Evolutionary conservation across 2,888 invertebrate species (phyloP).

Genomic region (Drosophila percnosoma): DNA sequence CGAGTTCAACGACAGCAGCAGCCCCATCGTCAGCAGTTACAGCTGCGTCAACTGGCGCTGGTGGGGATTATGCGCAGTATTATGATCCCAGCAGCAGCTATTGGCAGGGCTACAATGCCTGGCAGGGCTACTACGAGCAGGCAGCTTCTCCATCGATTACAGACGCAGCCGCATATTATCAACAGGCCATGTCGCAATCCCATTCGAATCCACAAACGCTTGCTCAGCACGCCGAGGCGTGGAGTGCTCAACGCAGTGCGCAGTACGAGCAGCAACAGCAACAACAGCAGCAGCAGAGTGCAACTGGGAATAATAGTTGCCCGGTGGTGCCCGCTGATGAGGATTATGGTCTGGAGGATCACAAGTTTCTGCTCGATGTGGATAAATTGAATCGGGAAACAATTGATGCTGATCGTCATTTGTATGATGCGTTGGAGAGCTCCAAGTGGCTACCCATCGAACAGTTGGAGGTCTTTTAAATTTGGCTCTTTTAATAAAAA

Average conservation of each 20-base stretch:
- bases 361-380: conserved; percentile 90
- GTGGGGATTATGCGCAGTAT: conserved; percentile 89
- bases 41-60: conserved; percentile 61
- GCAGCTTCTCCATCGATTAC: conserved; percentile 71
- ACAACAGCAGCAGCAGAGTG: conserved; percentile 31
- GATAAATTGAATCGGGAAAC: conserved; percentile 92
- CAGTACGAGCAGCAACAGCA: conserved; percentile 81
- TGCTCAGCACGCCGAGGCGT: conserved; percentile 85
- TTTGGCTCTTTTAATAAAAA: not conserved
- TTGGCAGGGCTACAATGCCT: conserved; percentile 94
- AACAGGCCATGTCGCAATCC: conserved; percentile 84
- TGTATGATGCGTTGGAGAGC: conserved; percentile 93
- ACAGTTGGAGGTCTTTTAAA: conserved; percentile 88
- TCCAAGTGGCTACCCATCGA: conserved; percentile 94
- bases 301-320: conserved; percentile 80
- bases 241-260: conserved; percentile 85
- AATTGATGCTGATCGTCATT: conserved; percentile 90
- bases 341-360: conserved; percentile 92
- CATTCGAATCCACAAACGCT: conserved; percentile 83
- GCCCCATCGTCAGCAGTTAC: not conserved
- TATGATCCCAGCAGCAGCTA: conserved; percentile 92
- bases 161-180: conserved; percentile 82
- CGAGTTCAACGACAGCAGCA: conserved; percentile 49
- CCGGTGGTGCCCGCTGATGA: conserved; percentile 85
- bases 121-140: conserved; percentile 91